Evolutionary conservation across 2,797 vertebrate genomes (phyloP), one percentile per base, ranked within the genome.

Genomic region (Poecilia gillii): DNA sequence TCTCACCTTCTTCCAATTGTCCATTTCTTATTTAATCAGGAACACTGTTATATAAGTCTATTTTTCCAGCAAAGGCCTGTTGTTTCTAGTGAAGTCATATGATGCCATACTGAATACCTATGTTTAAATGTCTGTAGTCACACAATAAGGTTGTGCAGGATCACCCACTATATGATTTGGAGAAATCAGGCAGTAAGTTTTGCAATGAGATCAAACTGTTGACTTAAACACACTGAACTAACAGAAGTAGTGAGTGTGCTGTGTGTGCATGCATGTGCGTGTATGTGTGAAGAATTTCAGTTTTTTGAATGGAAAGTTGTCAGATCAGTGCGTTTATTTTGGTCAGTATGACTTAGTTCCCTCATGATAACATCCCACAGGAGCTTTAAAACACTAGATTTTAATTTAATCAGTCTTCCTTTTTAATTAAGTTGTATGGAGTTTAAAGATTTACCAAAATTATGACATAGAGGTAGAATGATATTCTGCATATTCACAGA

Each of bases 221-320:
- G 43, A n/a, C 46, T 81, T 55, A 81, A 64, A 53, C 31, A 25
- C 33, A 39, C 16, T 66, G 6, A 77, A 12, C 70, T 66, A 73
- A 6, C 28, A 16, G 57, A n/a, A 28, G 57, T 53, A 51, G 47
- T n/a, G 13, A 47, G 39, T 6, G 49, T 62, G 55, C 57, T n/a
- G 57, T 16, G 36, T 74, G 33, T 33, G 33, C 33, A 3, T 33
- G 33, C 33, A 6, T 43, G 51, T 28, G 51, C 43, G 73, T 28
- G 73, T 45, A 45, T 74, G 73, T 28, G 73, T 45, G 36, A 13
- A 31, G 7, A 43, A 16, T 57, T 33, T 74, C 5, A 36, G 0
- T 62, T n/a, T 47, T 72, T 71, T 43, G 23, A 57, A 70, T 33
- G 47, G 51, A 39, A 43, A 1, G 12, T 3, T 64, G 51, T 59